These are phyloP conservation scores for Distichodus sexfasciatus DNA, from an alignment of 2,797 vertebrate species.

Conservation along the genomic window DNA sequence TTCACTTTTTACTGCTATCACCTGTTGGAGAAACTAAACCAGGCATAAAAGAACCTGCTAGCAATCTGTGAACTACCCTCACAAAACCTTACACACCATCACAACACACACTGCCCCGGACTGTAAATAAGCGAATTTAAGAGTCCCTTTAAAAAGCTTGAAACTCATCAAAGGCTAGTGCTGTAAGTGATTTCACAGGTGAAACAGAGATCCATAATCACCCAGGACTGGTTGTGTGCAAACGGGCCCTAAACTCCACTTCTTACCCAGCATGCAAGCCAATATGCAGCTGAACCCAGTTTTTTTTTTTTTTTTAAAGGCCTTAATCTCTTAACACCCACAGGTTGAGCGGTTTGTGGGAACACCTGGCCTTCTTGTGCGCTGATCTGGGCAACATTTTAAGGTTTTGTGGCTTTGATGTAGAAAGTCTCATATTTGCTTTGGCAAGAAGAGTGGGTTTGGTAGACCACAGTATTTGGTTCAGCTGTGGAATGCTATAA, in stretches of 20 bases:
- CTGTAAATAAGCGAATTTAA: background rate
- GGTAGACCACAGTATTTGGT: too few species aligned
- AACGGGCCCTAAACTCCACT: background rate
- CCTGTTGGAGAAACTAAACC: background rate
- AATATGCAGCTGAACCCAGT: slow-evolving; percentile 29
- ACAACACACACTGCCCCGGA: background rate
- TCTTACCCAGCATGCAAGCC: background rate
- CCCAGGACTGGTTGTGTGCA: background rate
- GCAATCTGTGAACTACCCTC: background rate
- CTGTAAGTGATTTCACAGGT: slow-evolving; percentile 8
- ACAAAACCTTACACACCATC: background rate
- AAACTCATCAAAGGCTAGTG: background rate
- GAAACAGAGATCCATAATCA: slow-evolving; percentile 12
- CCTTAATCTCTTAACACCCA: slow-evolving; percentile 27
- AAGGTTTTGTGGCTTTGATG: background rate
- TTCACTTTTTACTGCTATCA: background rate
- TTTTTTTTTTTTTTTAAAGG: too few species aligned
- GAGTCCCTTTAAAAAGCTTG: background rate
- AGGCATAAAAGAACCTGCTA: background rate
- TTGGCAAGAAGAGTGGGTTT: too few species aligned
- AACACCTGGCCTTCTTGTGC: slow-evolving; percentile 21
- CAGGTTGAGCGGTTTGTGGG: slow-evolving; percentile 10
- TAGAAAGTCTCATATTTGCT: slow-evolving; percentile 31
- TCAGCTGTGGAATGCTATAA: too few species aligned
- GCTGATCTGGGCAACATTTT: background rate